These are phyloP conservation scores for Callocephalon fimbriatum DNA, from an alignment of 2,113 vertebrate species.

Conservation along the genomic window DNA sequence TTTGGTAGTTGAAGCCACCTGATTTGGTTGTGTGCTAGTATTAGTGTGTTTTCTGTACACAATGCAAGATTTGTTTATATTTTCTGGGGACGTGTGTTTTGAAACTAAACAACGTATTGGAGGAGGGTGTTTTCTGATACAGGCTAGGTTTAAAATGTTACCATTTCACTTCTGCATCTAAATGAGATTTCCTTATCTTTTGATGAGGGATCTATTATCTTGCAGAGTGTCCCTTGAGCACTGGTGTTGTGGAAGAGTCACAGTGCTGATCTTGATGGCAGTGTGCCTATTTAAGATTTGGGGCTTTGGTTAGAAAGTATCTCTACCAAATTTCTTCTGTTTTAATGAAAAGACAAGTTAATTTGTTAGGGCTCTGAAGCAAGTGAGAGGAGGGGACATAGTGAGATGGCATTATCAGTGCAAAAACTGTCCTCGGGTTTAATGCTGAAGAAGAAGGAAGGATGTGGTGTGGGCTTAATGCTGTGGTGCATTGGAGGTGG, in stretches of 20 bases:
- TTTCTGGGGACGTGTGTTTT: background rate
- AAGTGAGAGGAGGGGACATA: background rate
- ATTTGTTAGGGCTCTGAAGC: constrained; percentile 2
- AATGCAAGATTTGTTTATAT: background rate
- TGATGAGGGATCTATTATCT: constrained; percentile 50
- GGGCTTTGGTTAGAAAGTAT: background rate
- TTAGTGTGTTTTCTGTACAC: background rate
- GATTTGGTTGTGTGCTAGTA: background rate
- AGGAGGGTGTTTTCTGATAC: background rate
- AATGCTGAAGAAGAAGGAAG: background rate
- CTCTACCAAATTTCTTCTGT: background rate
- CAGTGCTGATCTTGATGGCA: background rate
- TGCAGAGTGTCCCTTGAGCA: constrained; percentile 21
- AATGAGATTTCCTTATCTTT: constrained; percentile 69
- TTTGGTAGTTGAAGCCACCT: background rate
- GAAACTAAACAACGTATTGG: background rate
- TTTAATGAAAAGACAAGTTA: constrained; percentile 29
- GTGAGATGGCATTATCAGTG: accelerated
- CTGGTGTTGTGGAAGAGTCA: background rate
- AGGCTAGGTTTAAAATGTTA: background rate
- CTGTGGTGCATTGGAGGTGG: background rate
- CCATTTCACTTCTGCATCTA: constrained; percentile 56
- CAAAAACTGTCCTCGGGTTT: background rate
- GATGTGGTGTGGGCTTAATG: background rate
- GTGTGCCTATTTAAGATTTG: background rate